phyloP scores from a whole-genome alignment of 30 jellyfish, hydroid and myxozoan species.

The Cassiopea xamachana region DNA sequence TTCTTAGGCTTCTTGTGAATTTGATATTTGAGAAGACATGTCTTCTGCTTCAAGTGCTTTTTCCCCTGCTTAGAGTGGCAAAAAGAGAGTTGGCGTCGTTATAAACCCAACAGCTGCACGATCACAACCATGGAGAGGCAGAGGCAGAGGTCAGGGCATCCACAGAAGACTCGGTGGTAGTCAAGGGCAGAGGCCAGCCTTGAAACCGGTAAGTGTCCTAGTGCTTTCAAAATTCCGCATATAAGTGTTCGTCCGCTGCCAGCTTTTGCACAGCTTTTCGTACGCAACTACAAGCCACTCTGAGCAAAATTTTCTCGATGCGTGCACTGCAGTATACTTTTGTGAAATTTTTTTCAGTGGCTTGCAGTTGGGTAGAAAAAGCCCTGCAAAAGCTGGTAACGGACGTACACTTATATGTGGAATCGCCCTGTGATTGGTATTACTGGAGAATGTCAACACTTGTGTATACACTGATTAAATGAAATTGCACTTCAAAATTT shows the following conservation, averaged over 20 bases:
- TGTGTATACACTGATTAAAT: too few relatives aligned
- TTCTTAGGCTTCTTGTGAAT: not conserved
- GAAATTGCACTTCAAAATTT: too few relatives aligned
- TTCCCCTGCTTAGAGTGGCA: conserved; percentile 26
- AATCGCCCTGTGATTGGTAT: too few relatives aligned
- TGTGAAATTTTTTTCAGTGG: too few relatives aligned
- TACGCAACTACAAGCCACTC: too few relatives aligned
- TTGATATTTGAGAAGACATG: not conserved
- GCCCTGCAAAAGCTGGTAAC: too few relatives aligned
- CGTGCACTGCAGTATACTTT: too few relatives aligned
- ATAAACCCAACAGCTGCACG: conserved; percentile 74
- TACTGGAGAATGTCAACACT: too few relatives aligned
- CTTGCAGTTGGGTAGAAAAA: too few relatives aligned
- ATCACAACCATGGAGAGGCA: conserved; percentile 95
- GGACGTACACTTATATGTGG: too few relatives aligned
- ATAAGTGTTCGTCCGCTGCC: not conserved
- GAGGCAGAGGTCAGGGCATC: conserved; percentile 88
- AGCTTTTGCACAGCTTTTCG: too few relatives aligned
- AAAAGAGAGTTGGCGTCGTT: conserved; percentile 43
- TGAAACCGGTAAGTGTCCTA: conserved; percentile 45
- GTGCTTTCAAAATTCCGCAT: not conserved
- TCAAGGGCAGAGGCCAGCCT: conserved; percentile 73
- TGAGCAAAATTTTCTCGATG: too few relatives aligned
- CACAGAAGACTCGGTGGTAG: conserved; percentile 65
- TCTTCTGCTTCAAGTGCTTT: not conserved